phyloP scores from a whole-genome alignment of 1,140 invertebrate genomes.

The Drosophila nannoptera region DNA sequence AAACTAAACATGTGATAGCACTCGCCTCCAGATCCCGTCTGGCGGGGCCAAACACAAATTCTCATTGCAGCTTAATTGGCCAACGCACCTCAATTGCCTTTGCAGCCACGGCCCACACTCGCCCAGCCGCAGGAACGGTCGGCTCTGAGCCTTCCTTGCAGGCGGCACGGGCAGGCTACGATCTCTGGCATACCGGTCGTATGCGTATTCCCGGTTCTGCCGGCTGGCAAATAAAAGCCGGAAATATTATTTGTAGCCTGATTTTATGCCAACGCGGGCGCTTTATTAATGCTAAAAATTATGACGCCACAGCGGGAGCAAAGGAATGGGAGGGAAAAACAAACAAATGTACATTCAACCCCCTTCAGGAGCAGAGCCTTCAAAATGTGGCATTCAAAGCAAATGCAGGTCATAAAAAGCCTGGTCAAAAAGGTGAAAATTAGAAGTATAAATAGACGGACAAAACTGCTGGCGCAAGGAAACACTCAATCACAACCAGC shows the following conservation, averaged over 20 bases:
- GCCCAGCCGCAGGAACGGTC: not conserved
- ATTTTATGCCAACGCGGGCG: slow-evolving; percentile 59
- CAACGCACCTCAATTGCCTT: slow-evolving; percentile 1
- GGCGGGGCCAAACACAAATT: slow-evolving; percentile 34
- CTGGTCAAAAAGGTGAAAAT: slow-evolving; percentile 63
- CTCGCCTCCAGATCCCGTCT: slow-evolving; percentile 21
- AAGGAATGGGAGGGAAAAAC: slow-evolving; percentile 16
- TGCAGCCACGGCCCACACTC: too few relatives aligned
- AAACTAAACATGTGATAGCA: slow-evolving; percentile 23
- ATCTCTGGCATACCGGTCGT: slow-evolving; percentile 22
- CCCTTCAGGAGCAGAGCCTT: not conserved
- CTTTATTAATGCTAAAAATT: slow-evolving; percentile 62
- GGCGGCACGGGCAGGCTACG: slow-evolving; percentile 25
- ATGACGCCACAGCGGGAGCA: slow-evolving; percentile 24
- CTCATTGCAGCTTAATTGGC: slow-evolving; percentile 68
- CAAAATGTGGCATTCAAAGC: slow-evolving; percentile 22
- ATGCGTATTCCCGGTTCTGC: slow-evolving; percentile 19
- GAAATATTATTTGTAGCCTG: slow-evolving; percentile 52
- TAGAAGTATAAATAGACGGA: slow-evolving; percentile 55
- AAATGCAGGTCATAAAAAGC: slow-evolving; percentile 52
- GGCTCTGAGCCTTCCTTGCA: not conserved
- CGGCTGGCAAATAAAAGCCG: slow-evolving; percentile 11
- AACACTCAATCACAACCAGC: not conserved
- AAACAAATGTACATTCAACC: slow-evolving; percentile 3
- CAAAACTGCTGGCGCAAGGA: slow-evolving; percentile 26